A percentile compares a stretch with the other conserved stretches of the same genome.
Conservation (phyloP, 2,888 invertebrate genomes). For the Phyllotreta cruciferae region DNA sequence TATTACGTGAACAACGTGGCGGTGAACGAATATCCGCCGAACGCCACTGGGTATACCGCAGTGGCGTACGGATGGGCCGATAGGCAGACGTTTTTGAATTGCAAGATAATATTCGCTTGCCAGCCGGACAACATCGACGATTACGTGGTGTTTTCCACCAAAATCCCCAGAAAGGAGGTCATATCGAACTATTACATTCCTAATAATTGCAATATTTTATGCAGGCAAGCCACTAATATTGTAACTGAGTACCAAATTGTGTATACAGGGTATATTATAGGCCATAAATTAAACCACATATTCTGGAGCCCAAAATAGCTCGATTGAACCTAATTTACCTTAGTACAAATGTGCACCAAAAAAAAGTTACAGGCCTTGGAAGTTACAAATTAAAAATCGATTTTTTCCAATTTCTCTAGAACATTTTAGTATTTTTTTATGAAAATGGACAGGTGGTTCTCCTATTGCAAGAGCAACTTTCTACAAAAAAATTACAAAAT, state of each 20-base stretch:
- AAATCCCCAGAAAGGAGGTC: slow-evolving; percentile 12
- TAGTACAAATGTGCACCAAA: too few relatives aligned
- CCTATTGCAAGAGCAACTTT: too few relatives aligned
- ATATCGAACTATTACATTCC: slow-evolving; percentile 42
- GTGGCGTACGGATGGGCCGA: slow-evolving; percentile 53
- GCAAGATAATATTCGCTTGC: slow-evolving; percentile 45
- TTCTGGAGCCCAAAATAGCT: too few relatives aligned
- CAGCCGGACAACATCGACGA: slow-evolving; percentile 33
- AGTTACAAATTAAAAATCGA: too few relatives aligned
- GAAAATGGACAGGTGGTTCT: too few relatives aligned
- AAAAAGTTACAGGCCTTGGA: too few relatives aligned
- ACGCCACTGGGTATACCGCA: slow-evolving; percentile 54
- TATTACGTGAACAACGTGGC: slow-evolving; percentile 46
- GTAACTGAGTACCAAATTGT: too few relatives aligned
- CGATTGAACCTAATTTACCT: too few relatives aligned
- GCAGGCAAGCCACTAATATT: slow-evolving; percentile 35
- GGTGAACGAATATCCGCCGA: slow-evolving; percentile 46
- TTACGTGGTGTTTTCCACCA: slow-evolving; percentile 25
- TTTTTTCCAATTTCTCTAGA: too few relatives aligned
- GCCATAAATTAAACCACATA: too few relatives aligned
- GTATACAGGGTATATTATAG: not conserved
- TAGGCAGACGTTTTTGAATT: slow-evolving; percentile 36
- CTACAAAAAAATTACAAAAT: too few relatives aligned
- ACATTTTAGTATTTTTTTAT: too few relatives aligned
- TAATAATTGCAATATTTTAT: slow-evolving; percentile 37